A percentile compares a stretch with the other conserved stretches of the same genome.
phyloP scores from a whole-genome alignment of 2,888 invertebrate genomes.

The Rhamnusium bicolor region DNA sequence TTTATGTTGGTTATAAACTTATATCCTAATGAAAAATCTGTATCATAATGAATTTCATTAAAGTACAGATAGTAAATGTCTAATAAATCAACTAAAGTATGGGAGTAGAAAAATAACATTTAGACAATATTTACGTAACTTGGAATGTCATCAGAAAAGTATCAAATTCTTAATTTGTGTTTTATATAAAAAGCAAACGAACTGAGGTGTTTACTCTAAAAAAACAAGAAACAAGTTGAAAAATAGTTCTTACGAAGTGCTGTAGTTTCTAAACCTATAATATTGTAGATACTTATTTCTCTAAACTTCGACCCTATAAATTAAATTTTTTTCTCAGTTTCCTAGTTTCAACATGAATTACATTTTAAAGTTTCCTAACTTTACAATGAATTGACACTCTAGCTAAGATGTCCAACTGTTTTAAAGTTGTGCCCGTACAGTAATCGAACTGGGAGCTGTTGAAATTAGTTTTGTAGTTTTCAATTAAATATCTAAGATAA shows the following conservation, averaged over 20 bases:
- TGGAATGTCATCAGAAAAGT: no score
- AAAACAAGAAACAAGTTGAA: neutral
- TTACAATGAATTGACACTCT: slow-evolving; percentile 35
- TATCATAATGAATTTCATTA: no score
- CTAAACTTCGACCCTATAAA: slow-evolving; percentile 12
- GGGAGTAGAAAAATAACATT: no score
- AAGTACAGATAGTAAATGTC: no score
- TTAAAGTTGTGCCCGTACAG: slow-evolving; percentile 29
- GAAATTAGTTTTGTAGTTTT: slow-evolving; percentile 32
- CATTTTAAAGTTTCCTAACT: slow-evolving; percentile 41
- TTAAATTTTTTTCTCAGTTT: slow-evolving; percentile 32
- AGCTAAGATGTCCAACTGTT: slow-evolving; percentile 13
- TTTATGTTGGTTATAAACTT: no score
- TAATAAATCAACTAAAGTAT: no score
- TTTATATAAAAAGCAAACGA: no score
- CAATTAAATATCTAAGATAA: neutral
- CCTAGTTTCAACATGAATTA: slow-evolving; percentile 31
- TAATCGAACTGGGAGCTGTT: slow-evolving; percentile 29
- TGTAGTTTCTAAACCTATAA: neutral
- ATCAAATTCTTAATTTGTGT: no score
- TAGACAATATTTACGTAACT: no score
- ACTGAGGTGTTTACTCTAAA: no score
- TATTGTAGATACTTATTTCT: neutral
- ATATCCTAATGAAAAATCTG: no score
- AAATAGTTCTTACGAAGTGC: neutral